Conservation (phyloP, 2,797 vertebrate species). For the Liasis olivaceus region DNA sequence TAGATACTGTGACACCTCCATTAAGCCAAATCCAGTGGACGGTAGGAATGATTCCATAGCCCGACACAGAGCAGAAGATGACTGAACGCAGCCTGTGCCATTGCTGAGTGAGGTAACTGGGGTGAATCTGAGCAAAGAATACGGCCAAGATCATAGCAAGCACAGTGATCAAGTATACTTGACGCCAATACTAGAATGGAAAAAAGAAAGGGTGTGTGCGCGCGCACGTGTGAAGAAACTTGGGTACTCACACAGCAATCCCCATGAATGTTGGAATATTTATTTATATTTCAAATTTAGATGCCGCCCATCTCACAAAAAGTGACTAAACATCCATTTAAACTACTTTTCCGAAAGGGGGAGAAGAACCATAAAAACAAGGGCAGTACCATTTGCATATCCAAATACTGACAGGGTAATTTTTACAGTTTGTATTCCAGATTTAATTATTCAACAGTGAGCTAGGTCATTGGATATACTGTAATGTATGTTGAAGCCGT, state of each 20-base stretch:
- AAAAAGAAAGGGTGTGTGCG: background rate
- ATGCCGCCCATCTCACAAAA: too few relatives aligned
- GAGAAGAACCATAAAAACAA: background rate
- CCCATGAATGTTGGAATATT: background rate
- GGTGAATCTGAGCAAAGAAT: conserved; percentile 96
- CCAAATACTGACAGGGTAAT: background rate
- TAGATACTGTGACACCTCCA: conserved; percentile 83
- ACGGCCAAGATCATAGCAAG: conserved; percentile 93
- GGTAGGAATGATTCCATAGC: conserved; percentile 89
- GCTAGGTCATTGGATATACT: background rate
- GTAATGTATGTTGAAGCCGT: background rate
- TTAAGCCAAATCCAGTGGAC: conserved; percentile 94
- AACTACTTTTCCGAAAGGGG: background rate
- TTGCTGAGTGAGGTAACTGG: conserved; percentile 91
- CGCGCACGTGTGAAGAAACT: background rate
- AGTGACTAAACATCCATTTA: background rate
- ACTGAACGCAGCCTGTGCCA: conserved; percentile 89
- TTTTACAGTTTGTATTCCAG: background rate
- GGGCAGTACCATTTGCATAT: background rate
- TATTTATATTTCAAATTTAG: background rate
- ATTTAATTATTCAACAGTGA: background rate
- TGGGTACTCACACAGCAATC: background rate
- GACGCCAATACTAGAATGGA: conserved; percentile 89
- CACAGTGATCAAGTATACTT: conserved; percentile 92
- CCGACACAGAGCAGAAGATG: conserved; percentile 90